Evolutionary conservation across 1,140 invertebrate genomes (phyloP).

Genomic region (Stegodyphus mimosarum): DNA sequence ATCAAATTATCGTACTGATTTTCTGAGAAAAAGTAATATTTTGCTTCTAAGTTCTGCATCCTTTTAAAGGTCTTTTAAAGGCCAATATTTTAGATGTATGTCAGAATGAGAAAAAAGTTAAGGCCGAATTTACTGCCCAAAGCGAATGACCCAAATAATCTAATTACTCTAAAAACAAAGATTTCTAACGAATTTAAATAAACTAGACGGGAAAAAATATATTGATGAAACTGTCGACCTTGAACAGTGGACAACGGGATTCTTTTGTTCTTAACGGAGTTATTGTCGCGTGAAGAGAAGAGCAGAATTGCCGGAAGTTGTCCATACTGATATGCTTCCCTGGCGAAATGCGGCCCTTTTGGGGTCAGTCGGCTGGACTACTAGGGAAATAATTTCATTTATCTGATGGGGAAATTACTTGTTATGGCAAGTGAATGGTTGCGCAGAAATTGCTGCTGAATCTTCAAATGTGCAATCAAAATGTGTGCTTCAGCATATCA

Average conservation of each 20-base stretch:
- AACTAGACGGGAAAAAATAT: neutral
- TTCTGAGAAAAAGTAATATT: no score
- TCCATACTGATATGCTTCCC: neutral
- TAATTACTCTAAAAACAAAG: no score
- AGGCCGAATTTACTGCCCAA: no score
- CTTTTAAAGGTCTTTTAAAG: no score
- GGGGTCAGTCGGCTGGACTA: conserved; percentile 18
- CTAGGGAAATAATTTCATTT: conserved; percentile 17
- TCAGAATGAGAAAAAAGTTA: no score
- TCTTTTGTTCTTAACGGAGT: conserved; percentile 26
- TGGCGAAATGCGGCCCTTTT: conserved; percentile 3
- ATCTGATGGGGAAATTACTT: neutral
- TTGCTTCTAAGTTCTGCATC: no score
- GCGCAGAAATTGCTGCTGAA: neutral
- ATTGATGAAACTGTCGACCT: conserved; percentile 25
- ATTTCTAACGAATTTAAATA: neutral
- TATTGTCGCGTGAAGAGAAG: conserved; percentile 36
- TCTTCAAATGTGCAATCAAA: neutral
- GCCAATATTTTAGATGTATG: no score
- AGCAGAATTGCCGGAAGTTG: conserved; percentile 39
- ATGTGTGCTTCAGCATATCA: neutral
- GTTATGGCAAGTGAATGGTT: neutral
- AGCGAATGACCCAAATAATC: no score
- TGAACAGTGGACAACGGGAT: conserved; percentile 42
- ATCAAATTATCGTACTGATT: no score